A percentile compares a stretch with the other conserved stretches of the same genome.
phyloP scores from a whole-genome alignment of 2,113 vertebrate genomes.

The Hemicordylus capensis region DNA sequence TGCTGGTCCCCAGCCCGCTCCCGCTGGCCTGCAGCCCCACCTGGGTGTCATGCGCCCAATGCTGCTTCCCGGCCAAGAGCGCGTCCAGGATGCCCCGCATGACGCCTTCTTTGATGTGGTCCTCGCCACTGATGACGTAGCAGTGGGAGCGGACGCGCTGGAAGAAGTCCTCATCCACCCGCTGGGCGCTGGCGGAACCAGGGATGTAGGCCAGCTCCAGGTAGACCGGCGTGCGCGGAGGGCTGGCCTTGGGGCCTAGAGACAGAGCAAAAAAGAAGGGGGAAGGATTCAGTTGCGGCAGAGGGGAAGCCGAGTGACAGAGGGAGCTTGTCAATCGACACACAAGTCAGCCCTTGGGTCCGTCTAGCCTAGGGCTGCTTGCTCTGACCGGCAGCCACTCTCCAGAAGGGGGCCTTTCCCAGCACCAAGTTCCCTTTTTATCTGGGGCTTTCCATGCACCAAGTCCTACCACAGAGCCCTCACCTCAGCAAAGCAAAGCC shows the following conservation, averaged over 20 bases:
- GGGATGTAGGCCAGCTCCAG: constrained; percentile 94
- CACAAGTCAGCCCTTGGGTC: too few species aligned
- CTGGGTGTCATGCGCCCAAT: constrained; percentile 84
- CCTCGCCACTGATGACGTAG: constrained; percentile 91
- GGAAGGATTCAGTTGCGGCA: background rate
- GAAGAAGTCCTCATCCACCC: constrained; percentile 86
- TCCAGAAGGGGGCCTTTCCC: too few species aligned
- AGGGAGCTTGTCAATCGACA: too few species aligned
- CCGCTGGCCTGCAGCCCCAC: constrained; percentile 57
- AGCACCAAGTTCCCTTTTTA: too few species aligned
- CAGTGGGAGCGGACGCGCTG: constrained; percentile 82
- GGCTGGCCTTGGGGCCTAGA: fast-evolving
- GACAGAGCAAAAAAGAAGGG: fast-evolving
- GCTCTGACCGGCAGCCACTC: too few species aligned
- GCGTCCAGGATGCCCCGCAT: constrained; percentile 86
- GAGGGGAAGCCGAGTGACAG: background rate
- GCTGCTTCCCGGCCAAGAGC: constrained; percentile 83
- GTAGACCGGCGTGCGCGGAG: constrained; percentile 68
- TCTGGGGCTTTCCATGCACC: too few species aligned
- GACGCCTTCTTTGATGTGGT: constrained; percentile 79
- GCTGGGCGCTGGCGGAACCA: constrained; percentile 75
- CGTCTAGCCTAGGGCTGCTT: too few species aligned
- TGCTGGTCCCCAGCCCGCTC: too few species aligned
- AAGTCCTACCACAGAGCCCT: too few species aligned
- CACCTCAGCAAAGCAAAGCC: too few species aligned